Evolutionary conservation across 2,888 invertebrate genomes (phyloP).

Genomic region (Tetranychus piercei): DNA sequence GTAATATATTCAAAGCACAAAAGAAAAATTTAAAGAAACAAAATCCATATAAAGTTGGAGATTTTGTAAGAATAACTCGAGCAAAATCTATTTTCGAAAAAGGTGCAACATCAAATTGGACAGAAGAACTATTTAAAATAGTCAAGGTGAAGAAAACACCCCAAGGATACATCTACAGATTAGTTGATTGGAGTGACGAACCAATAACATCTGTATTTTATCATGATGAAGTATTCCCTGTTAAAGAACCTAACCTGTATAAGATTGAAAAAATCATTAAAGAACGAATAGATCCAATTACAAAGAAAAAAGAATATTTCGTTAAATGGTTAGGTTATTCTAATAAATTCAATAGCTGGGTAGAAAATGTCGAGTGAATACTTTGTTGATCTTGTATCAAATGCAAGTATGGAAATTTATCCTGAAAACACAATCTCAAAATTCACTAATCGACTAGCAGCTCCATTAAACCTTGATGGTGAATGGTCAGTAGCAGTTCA

Average conservation of each 20-base stretch:
- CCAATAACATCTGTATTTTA: slow-evolving; percentile 7
- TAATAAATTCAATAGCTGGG: slow-evolving; percentile 11
- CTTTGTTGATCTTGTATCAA: too few relatives aligned
- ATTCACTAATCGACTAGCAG: too few relatives aligned
- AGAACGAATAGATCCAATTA: neutral
- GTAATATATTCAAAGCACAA: neutral
- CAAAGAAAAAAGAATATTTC: neutral
- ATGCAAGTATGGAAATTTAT: neutral
- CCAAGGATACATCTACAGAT: neutral
- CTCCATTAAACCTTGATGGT: too few relatives aligned
- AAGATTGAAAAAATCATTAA: slow-evolving; percentile 10
- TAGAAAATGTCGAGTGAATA: neutral
- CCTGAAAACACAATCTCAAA: too few relatives aligned
- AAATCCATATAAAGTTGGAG: slow-evolving; percentile 4
- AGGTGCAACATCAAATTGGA: slow-evolving; percentile 12
- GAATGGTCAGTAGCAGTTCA: too few relatives aligned
- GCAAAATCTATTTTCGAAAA: neutral
- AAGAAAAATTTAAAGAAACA: neutral
- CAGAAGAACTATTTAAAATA: slow-evolving; percentile 8
- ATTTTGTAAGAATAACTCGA: slow-evolving; percentile 1
- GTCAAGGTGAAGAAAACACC: slow-evolving; percentile 1
- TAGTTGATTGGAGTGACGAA: slow-evolving; percentile 7
- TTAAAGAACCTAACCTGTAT: neutral
- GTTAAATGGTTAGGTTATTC: slow-evolving; percentile 17
- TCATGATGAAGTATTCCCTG: slow-evolving; percentile 10